phyloP scores from a whole-genome alignment of 2,113 vertebrate species.

The Dasyprocta punctata region DNA sequence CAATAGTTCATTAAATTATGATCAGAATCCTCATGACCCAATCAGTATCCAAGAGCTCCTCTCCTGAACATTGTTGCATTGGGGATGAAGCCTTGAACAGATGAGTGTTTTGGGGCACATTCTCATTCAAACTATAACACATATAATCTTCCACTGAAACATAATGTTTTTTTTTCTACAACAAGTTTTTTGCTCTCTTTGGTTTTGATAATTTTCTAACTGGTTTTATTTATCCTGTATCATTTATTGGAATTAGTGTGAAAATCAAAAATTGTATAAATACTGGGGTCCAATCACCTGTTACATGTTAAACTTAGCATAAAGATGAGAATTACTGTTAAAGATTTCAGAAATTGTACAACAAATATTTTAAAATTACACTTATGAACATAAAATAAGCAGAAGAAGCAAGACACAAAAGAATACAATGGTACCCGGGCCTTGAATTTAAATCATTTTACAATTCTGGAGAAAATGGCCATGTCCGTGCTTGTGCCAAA shows the following conservation, averaged over 20 bases:
- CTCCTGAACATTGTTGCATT: not conserved
- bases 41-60: not conserved
- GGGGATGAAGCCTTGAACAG: not conserved
- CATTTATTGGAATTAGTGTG: not conserved
- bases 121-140: not conserved
- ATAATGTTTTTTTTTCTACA: not conserved
- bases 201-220: slow-evolving; percentile 41
- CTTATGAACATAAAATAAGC: not conserved
- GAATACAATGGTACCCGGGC: not conserved
- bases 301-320: slow-evolving; percentile 23
- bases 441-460: not conserved
- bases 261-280: slow-evolving; percentile 38
- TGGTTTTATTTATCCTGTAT: slow-evolving; percentile 18
- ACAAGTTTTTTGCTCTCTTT: slow-evolving; percentile 42
- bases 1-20: not conserved
- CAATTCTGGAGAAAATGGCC: not conserved
- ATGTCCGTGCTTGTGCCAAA: not conserved
- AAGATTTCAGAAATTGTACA: not conserved
- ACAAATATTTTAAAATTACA: not conserved
- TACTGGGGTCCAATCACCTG: not conserved
- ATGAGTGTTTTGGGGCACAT: not conserved
- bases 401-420: slow-evolving; percentile 20
- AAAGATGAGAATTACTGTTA: not conserved
- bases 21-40: not conserved
- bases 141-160: not conserved